Percentiles rank a stretch among this genome's conserved stretches.
Conservation (phyloP, 1,140 invertebrate genomes). For the Luehdorfia chinensis region DNA sequence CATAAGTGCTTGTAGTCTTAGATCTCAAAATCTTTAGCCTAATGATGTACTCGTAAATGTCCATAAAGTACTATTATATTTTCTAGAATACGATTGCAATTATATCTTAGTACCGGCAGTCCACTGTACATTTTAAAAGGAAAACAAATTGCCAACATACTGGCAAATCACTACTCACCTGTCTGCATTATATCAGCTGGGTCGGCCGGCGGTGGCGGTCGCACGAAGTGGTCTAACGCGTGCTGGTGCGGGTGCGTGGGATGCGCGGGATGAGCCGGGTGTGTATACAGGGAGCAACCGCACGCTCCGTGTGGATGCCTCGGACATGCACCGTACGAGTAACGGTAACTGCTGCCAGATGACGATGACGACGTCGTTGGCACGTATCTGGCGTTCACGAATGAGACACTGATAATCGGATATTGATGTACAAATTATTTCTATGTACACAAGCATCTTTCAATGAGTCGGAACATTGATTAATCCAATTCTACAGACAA, state of each 20-base stretch:
- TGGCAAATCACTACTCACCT: slow-evolving; percentile 29
- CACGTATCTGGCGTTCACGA: slow-evolving; percentile 1
- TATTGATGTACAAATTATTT: background rate
- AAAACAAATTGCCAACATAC: too few relatives aligned
- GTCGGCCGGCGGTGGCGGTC: slow-evolving; percentile 62
- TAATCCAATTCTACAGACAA: too few relatives aligned
- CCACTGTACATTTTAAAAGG: too few relatives aligned
- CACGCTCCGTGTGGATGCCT: slow-evolving; percentile 60
- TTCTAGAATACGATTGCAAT: too few relatives aligned
- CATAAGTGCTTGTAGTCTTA: background rate
- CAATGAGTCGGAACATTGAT: too few relatives aligned
- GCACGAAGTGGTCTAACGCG: slow-evolving; percentile 58
- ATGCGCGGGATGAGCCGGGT: slow-evolving; percentile 37
- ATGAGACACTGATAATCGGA: background rate
- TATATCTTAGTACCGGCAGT: too few relatives aligned
- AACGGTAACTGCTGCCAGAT: slow-evolving; percentile 1
- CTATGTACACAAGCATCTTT: background rate
- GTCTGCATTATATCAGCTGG: slow-evolving; percentile 71
- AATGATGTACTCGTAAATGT: too few relatives aligned
- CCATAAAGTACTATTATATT: too few relatives aligned
- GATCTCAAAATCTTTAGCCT: too few relatives aligned
- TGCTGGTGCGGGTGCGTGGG: slow-evolving; percentile 57
- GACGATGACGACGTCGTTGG: slow-evolving; percentile 12
- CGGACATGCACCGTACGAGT: slow-evolving; percentile 34
- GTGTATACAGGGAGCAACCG: slow-evolving; percentile 41